Base-by-base conservation (phyloP, 2,888 invertebrate genomes). In the Eupithecia abbreviata region DNA sequence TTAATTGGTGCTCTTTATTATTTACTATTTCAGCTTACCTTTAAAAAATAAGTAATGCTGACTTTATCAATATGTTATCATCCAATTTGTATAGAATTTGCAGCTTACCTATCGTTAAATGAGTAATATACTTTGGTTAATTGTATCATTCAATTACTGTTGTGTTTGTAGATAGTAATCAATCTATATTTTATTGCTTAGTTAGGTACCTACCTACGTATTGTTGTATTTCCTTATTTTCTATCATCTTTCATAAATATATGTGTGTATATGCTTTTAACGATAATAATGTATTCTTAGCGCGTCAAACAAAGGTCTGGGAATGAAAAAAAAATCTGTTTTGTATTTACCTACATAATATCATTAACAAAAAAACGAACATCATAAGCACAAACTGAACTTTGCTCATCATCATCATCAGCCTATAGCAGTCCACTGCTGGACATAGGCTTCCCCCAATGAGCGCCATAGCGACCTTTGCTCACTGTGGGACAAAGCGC, bases 1-100 rank as follows among this genome's bases (percentile, higher is more conserved):
- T 87, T 89, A 89, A 90, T 91, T 89, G 88, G 85, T 86, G 84
- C 73, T 71, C 65, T 73, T 72, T 69, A 71, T n/a, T n/a, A n/a
- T n/a, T n/a, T n/a, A n/a, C n/a, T 66, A 58, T 30, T 75, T 58
- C 66, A 73, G 69, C 68, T 72, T 74, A 58, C 41, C 47, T n/a
- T 4, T 67, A 43, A 7, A 0, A 43, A 45, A 68, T 68, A 45
- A 68, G 42, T 41, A 7, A 42, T 66, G 42, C 15, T 66, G 5
- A 42, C 66, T n/a, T n/a, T n/a, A n/a, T n/a, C n/a, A n/a, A n/a
- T n/a, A n/a, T n/a, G n/a, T n/a, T n/a, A 6, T 30, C 30, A 49
- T 51, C 41, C 30, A 70, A 70, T 70, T 47, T 51, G 70, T 66
- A 66, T 42, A 42, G 13, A 65, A 65, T 65, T 65, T 18, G n/a